A percentile compares a stretch with the other conserved stretches of the same genome.
phyloP scores from a whole-genome alignment of 2,888 invertebrate species.

The Sarcophaga variegata region DNA sequence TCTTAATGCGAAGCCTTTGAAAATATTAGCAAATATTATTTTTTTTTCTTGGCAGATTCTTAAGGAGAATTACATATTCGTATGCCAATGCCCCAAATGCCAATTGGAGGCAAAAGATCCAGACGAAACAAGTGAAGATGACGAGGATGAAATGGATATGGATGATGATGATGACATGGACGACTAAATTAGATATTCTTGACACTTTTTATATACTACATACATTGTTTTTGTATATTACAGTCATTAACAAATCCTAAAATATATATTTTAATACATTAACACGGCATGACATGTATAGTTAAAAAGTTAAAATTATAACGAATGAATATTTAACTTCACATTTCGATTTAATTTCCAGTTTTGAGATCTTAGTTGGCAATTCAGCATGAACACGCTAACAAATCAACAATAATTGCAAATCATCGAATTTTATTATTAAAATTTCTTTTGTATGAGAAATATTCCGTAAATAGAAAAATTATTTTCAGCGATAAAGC shows the following conservation, averaged over 20 bases:
- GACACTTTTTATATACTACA: background rate
- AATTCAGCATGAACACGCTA: too few relatives aligned
- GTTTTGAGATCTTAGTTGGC: too few relatives aligned
- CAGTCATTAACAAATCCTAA: background rate
- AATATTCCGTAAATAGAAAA: too few relatives aligned
- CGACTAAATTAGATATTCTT: slow-evolving; percentile 51
- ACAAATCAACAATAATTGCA: too few relatives aligned
- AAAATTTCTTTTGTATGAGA: too few relatives aligned
- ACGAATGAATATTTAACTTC: too few relatives aligned
- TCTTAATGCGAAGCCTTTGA: background rate
- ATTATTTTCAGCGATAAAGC: too few relatives aligned
- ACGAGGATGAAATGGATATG: slow-evolving; percentile 81
- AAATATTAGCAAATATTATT: background rate
- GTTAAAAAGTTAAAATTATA: too few relatives aligned
- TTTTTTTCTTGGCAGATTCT: slow-evolving; percentile 80
- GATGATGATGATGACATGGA: slow-evolving; percentile 74
- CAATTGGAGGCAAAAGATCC: slow-evolving; percentile 87
- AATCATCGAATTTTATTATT: too few relatives aligned
- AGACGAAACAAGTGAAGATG: slow-evolving; percentile 92
- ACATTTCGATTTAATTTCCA: too few relatives aligned
- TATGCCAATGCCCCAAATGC: slow-evolving; percentile 92
- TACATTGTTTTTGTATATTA: background rate
- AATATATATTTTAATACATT: background rate
- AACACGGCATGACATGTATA: too few relatives aligned
- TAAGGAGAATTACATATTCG: slow-evolving; percentile 90